Percentiles rank a stretch among this genome's conserved stretches.
phyloP scores from a whole-genome alignment of 2,113 vertebrate genomes.

The Excalfactoria chinensis region DNA sequence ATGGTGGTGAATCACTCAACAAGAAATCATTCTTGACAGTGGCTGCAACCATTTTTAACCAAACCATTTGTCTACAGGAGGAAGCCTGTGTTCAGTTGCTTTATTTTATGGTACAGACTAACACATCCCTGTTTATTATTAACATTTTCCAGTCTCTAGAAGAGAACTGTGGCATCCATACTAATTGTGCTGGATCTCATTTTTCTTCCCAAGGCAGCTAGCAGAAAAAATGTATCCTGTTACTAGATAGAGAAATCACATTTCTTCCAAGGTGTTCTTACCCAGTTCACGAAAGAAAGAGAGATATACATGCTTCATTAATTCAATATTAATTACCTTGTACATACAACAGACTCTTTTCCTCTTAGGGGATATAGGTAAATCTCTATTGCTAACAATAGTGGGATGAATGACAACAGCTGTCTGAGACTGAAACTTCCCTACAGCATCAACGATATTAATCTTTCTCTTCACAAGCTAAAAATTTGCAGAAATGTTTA shows the following conservation, averaged over 20 bases:
- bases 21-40: slow-evolving; percentile 66
- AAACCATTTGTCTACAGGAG: slow-evolving; percentile 15
- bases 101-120: background rate
- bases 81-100: background rate
- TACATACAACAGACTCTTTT: background rate
- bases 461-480: background rate
- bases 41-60: slow-evolving; percentile 34
- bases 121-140: background rate
- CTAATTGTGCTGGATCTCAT: background rate
- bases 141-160: background rate
- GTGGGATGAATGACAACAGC: background rate
- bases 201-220: slow-evolving; percentile 15
- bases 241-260: background rate
- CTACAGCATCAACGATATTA: background rate
- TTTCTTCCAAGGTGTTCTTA: background rate
- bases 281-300: background rate
- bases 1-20: slow-evolving; percentile 65
- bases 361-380: background rate
- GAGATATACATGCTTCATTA: background rate
- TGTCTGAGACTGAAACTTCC: background rate
- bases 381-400: background rate
- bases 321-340: background rate
- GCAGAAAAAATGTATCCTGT: background rate
- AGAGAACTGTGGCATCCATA: background rate
- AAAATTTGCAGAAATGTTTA: background rate